phyloP scores from a whole-genome alignment of 2,888 invertebrate species.

The Himalopsyche anomala region DNA sequence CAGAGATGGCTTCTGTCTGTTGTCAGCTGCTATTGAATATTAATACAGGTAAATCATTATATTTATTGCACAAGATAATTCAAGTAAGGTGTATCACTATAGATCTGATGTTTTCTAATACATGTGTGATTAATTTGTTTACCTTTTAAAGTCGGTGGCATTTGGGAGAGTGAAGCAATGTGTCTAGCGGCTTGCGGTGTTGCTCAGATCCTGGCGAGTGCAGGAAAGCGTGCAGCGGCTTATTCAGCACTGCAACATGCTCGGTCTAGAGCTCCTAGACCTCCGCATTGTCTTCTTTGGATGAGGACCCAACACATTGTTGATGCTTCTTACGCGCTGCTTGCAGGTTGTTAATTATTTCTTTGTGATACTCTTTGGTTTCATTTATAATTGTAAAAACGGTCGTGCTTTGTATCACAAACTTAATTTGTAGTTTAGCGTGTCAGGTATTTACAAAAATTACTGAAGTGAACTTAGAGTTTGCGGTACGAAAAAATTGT shows the following conservation, averaged over 20 bases:
- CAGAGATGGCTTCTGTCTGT: slow-evolving; percentile 88
- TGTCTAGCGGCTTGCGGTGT: slow-evolving; percentile 70
- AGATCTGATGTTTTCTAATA: neutral
- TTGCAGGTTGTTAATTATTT: slow-evolving; percentile 45
- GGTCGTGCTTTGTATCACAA: too few species aligned
- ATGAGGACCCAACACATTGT: slow-evolving; percentile 64
- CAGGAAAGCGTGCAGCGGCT: slow-evolving; percentile 67
- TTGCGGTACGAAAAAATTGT: too few species aligned
- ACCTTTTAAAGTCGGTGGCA: slow-evolving; percentile 55
- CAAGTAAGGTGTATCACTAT: neutral
- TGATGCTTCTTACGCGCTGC: slow-evolving; percentile 60
- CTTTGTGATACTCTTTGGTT: neutral
- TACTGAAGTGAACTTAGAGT: too few species aligned
- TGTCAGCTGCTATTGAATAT: slow-evolving; percentile 87
- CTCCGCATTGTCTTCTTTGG: slow-evolving; percentile 62
- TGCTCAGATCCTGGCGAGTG: slow-evolving; percentile 68
- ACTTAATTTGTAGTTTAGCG: too few species aligned
- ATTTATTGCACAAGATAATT: neutral
- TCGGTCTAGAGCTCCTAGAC: slow-evolving; percentile 65
- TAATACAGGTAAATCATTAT: slow-evolving; percentile 77
- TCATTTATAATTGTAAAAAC: too few species aligned
- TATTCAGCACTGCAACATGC: slow-evolving; percentile 72
- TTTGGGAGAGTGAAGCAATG: slow-evolving; percentile 67
- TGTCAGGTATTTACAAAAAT: too few species aligned
- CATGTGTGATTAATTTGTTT: slow-evolving; percentile 66